These are phyloP conservation scores for Melopsittacus undulatus DNA, from an alignment of 2,797 vertebrate genomes.

Conservation along the genomic window DNA sequence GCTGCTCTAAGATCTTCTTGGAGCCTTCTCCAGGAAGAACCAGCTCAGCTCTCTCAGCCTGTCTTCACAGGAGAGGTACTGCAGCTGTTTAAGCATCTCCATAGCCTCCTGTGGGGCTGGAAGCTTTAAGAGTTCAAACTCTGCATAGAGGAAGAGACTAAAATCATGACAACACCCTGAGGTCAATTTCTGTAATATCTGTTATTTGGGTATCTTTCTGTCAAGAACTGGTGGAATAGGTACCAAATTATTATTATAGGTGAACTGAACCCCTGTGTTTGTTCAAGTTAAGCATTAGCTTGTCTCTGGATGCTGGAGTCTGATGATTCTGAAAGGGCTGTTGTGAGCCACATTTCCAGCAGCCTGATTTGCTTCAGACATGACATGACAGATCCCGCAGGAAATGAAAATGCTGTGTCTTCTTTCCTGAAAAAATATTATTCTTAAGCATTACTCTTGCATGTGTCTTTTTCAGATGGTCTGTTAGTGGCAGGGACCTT, in stretches of 20 bases:
- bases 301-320: not conserved
- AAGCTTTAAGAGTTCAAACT: not conserved
- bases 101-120: not conserved
- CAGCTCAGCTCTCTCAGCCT: not conserved
- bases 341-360: not conserved
- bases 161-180: not conserved
- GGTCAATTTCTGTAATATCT: not conserved
- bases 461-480: not conserved
- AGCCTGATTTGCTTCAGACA: not conserved
- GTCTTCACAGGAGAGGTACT: not conserved
- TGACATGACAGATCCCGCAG: not conserved
- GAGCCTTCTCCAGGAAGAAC: not conserved
- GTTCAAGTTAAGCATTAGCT: not conserved
- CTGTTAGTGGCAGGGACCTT: not conserved
- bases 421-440: not conserved
- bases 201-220: not conserved
- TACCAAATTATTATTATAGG: not conserved
- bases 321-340: not conserved
- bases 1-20: not conserved
- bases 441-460: not conserved
- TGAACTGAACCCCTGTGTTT: not conserved
- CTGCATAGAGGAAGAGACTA: accelerated
- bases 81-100: not conserved
- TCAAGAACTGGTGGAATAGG: not conserved
- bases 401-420: constrained; percentile 4